Evolutionary conservation across 1,140 invertebrate species (phyloP).

Genomic region (Drosophila lacteicornis): DNA sequence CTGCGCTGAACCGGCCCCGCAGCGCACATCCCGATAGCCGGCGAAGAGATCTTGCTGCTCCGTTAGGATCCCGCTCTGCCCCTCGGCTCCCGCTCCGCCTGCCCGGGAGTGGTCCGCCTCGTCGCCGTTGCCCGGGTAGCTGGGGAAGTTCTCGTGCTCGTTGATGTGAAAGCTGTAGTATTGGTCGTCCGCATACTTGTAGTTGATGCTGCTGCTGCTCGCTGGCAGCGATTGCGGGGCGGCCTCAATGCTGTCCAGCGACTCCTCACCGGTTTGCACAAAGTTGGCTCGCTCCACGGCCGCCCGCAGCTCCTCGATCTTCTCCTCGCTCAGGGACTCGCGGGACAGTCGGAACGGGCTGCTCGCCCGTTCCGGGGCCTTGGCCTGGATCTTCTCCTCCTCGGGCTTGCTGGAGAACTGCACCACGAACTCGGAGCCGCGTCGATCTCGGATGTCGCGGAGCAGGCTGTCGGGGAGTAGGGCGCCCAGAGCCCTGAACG

Average conservation of each 20-base stretch:
- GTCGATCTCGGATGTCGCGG: slow-evolving; percentile 79
- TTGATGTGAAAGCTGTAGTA: slow-evolving; percentile 94
- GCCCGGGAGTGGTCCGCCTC: slow-evolving; percentile 67
- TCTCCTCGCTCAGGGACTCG: slow-evolving; percentile 69
- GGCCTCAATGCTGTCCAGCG: slow-evolving; percentile 40
- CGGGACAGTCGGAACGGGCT: slow-evolving; percentile 54
- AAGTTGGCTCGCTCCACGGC: slow-evolving; percentile 74
- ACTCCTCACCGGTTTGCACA: slow-evolving; percentile 72
- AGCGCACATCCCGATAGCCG: slow-evolving; percentile 92
- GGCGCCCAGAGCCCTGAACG: slow-evolving; percentile 61
- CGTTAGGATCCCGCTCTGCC: slow-evolving; percentile 24
- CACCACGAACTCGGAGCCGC: slow-evolving; percentile 60
- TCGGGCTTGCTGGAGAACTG: slow-evolving; percentile 49
- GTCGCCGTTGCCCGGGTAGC: slow-evolving; percentile 85
- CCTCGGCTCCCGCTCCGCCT: slow-evolving; percentile 3
- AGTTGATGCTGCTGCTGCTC: slow-evolving; percentile 52
- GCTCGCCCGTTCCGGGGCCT: slow-evolving; percentile 26
- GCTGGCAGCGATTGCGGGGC: slow-evolving; percentile 41
- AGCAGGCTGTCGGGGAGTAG: slow-evolving; percentile 79
- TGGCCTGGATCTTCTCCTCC: slow-evolving; percentile 46
- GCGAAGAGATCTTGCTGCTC: slow-evolving; percentile 89
- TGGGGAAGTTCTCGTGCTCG: slow-evolving; percentile 87
- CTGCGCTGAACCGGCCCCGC: slow-evolving; percentile 88
- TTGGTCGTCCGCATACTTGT: slow-evolving; percentile 90
- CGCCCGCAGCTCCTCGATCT: slow-evolving; percentile 71